Evolutionary conservation across 2,113 vertebrate species (phyloP).

Genomic region (Calonectris borealis): DNA sequence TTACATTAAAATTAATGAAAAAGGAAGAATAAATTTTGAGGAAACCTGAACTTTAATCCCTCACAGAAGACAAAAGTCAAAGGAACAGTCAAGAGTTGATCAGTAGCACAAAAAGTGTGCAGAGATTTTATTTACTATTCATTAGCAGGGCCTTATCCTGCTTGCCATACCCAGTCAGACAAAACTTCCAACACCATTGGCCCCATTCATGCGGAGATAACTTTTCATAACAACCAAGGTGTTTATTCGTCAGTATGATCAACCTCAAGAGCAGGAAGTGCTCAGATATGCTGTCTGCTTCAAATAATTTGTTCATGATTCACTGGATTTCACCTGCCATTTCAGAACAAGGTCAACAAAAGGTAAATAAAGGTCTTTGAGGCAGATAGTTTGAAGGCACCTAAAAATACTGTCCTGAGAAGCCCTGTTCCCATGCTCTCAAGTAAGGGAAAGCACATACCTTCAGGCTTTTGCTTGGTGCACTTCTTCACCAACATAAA

Average conservation of each 20-base stretch:
- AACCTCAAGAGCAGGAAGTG: not conserved
- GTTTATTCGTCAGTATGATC: not conserved
- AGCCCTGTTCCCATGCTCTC: not conserved
- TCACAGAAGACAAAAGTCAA: not conserved
- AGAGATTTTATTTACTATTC: not conserved
- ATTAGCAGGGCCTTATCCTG: not conserved
- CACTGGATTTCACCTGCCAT: not conserved
- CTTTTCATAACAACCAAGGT: not conserved
- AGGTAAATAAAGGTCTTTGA: not conserved
- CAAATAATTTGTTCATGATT: not conserved
- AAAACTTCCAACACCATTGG: not conserved
- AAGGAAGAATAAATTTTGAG: not conserved
- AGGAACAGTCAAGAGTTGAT: not conserved
- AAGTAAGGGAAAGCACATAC: not conserved
- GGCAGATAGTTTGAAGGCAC: not conserved
- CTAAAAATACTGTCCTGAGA: not conserved
- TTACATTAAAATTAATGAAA: not conserved
- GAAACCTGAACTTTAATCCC: not conserved
- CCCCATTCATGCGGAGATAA: not conserved
- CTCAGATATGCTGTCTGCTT: not conserved
- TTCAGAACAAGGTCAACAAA: not conserved
- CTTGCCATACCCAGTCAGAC: not conserved
- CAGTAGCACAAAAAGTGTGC: fast-evolving
- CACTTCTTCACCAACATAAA: not conserved
- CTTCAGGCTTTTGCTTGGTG: not conserved